These are phyloP conservation scores for Drosophila auraria DNA, from an alignment of 1,140 invertebrate species.

Conservation along the genomic window DNA sequence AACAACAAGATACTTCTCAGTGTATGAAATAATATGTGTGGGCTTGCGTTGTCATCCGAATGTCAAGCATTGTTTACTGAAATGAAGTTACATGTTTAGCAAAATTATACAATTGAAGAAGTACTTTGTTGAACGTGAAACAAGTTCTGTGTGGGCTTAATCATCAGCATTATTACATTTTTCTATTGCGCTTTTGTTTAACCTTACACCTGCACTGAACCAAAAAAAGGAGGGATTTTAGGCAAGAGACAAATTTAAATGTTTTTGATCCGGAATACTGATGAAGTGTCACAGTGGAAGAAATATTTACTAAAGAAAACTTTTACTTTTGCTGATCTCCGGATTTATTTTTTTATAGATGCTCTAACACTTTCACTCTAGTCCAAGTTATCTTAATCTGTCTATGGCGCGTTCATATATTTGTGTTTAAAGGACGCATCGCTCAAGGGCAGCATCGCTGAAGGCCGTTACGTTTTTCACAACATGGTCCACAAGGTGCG, in stretches of 20 bases:
- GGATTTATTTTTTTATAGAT: background rate
- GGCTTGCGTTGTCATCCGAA: background rate
- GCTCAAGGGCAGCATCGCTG: conserved; percentile 6
- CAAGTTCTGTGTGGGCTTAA: background rate
- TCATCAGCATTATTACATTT: too few relatives aligned
- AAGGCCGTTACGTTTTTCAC: conserved; percentile 17
- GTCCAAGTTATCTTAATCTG: too few relatives aligned
- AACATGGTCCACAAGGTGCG: conserved; percentile 14
- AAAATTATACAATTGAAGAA: background rate
- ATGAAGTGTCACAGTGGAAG: too few relatives aligned
- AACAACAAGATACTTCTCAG: background rate
- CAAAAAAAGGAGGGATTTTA: too few relatives aligned
- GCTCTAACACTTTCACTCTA: background rate
- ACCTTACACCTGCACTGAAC: too few relatives aligned
- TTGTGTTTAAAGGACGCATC: too few relatives aligned
- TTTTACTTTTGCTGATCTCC: background rate
- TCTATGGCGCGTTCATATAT: too few relatives aligned
- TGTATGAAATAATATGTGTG: background rate
- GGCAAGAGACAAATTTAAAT: too few relatives aligned
- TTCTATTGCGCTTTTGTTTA: too few relatives aligned
- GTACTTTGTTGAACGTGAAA: background rate
- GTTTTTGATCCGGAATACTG: too few relatives aligned
- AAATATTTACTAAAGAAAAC: too few relatives aligned
- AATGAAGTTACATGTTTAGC: background rate
- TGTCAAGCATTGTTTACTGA: background rate